These are phyloP conservation scores for Neoitamus cyanurus DNA, from an alignment of 2,888 invertebrate genomes.

Conservation along the genomic window DNA sequence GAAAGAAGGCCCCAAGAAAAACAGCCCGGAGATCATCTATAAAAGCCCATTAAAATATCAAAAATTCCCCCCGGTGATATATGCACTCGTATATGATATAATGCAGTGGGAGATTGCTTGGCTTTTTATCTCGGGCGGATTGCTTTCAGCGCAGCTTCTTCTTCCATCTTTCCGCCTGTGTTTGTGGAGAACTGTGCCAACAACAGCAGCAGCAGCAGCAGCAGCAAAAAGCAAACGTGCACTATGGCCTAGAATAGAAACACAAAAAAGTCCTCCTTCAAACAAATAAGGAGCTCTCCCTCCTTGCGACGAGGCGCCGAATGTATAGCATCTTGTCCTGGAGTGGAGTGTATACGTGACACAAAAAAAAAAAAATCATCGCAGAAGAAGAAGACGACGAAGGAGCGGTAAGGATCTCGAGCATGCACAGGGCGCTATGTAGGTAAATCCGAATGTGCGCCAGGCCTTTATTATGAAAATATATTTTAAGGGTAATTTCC, in stretches of 20 bases:
- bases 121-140: slow-evolving; percentile 26
- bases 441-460: slow-evolving; percentile 9
- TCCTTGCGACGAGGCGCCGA: slow-evolving; percentile 24
- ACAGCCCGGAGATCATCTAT: slow-evolving; percentile 30
- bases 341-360: slow-evolving; percentile 32
- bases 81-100: slow-evolving; percentile 37
- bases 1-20: not conserved
- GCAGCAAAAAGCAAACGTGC: slow-evolving; percentile 42
- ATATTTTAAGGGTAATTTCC: slow-evolving; percentile 37
- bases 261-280: slow-evolving; percentile 37
- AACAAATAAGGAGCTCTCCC: slow-evolving; percentile 28
- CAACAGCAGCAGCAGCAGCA: slow-evolving; percentile 28
- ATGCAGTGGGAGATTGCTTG: not conserved
- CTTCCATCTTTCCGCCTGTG: slow-evolving; percentile 1
- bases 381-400: not conserved
- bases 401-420: not conserved
- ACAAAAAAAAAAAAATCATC: slow-evolving; percentile 21
- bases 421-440: not conserved
- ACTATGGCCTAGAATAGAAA: slow-evolving; percentile 42
- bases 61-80: slow-evolving; percentile 20
- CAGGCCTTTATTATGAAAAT: slow-evolving; percentile 22
- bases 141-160: slow-evolving; percentile 15
- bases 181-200: slow-evolving; percentile 39
- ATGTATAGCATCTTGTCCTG: slow-evolving; percentile 39
- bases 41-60: slow-evolving; percentile 43